These are phyloP conservation scores for Holcopasites calliopsidis DNA, from an alignment of 1,140 invertebrate genomes.

Conservation along the genomic window DNA sequence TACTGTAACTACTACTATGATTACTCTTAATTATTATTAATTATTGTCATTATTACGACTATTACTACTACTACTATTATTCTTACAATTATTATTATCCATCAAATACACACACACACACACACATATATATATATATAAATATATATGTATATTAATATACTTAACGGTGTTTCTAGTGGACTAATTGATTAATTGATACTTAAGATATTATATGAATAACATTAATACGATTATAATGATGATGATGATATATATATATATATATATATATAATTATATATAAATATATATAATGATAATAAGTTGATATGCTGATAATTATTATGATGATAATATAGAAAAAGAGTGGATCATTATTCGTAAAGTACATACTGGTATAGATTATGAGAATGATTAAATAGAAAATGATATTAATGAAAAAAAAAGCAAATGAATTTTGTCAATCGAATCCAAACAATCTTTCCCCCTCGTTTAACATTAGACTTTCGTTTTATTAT, in stretches of 20 bases:
- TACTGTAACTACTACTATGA: slow-evolving; percentile 14
- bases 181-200: slow-evolving; percentile 76
- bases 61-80: slow-evolving; percentile 62
- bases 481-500: slow-evolving; percentile 32
- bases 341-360: slow-evolving; percentile 72
- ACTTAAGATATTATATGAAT: slow-evolving; percentile 75
- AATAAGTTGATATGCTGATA: slow-evolving; percentile 75
- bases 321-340: slow-evolving; percentile 70
- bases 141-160: slow-evolving; percentile 68
- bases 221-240: slow-evolving; percentile 69
- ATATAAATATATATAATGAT: slow-evolving; percentile 67
- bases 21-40: slow-evolving; percentile 45
- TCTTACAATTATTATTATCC: slow-evolving; percentile 60
- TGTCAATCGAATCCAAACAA: slow-evolving; percentile 64
- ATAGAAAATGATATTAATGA: slow-evolving; percentile 74
- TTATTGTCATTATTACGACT: slow-evolving; percentile 27
- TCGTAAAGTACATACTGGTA: slow-evolving; percentile 73
- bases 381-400: slow-evolving; percentile 75
- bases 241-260: slow-evolving; percentile 65
- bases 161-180: slow-evolving; percentile 76
- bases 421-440: slow-evolving; percentile 43
- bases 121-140: slow-evolving; percentile 33
- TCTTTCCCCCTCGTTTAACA: slow-evolving; percentile 51
- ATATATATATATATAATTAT: slow-evolving; percentile 65
- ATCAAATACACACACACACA: slow-evolving; percentile 49